Evolutionary conservation across 92 coral and sea anemone species (phyloP), one percentile per base, ranked within the genome.

Genomic region (Zoanthus solanderi): DNA sequence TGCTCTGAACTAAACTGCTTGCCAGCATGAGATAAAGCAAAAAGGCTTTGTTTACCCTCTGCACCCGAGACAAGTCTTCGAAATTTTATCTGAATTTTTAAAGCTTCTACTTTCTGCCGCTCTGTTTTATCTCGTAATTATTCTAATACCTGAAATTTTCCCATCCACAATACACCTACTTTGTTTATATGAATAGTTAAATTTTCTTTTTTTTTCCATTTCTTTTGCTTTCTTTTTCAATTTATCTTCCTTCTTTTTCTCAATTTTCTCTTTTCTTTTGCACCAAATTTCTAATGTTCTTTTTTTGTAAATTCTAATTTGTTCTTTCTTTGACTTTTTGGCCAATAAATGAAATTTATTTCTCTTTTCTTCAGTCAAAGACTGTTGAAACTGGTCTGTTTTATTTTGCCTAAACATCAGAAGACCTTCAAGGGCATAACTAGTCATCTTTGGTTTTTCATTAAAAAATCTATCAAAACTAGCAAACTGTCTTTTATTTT

Each of bases 1-100:
- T 57, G 83, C 0, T 58, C 71, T 78, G 83, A 78, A 32, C 37
- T 34, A 78, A 78, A 78, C 9, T 78, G 83, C 23, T 78, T 78
- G 18, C 83, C 83, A 56, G 54, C 83, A 57, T 78, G 83, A 14
- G 83, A 57, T 30, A 78, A 78, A 78, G 83, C 83, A 78, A 78
- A 78, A 23, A 78, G 71, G 83, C 83, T 78, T 78, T 78, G 71
- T 78, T 78, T 78, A 42, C 83, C 83, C 83, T 57, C 83, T 34
- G 71, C 52, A 12, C 71, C 83, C 71, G 53, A 69, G 47, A 78
- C 83, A 78, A 78, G 53, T 13, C 71, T 14, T 14, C 83, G 71
- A 78, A 57, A 57, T 31, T 78, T 78, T 10, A 78, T 78, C 30
- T 78, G 71, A 78, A 57, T 56, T 29, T 78, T 78, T 15, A 56